phyloP scores from a whole-genome alignment of 2,888 invertebrate genomes.

The Mesoligia furuncula region DNA sequence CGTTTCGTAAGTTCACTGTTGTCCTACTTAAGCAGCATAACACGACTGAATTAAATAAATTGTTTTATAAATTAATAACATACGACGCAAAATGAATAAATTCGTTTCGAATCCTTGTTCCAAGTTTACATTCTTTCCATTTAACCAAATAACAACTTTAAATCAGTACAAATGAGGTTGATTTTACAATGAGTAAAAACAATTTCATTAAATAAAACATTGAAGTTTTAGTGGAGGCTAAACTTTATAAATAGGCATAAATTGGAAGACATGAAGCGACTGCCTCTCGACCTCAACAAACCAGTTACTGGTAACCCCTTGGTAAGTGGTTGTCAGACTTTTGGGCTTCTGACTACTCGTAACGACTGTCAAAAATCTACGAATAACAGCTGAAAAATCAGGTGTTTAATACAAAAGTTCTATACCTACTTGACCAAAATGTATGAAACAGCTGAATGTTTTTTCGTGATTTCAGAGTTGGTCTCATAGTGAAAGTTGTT shows the following conservation, averaged over 20 bases:
- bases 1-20: background rate
- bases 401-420: no score
- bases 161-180: background rate
- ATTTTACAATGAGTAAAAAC: background rate
- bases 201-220: background rate
- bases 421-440: no score
- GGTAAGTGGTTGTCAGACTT: background rate
- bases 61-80: background rate
- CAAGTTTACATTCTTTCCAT: background rate
- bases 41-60: background rate
- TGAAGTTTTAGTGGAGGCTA: background rate
- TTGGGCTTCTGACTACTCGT: background rate
- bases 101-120: background rate
- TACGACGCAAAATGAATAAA: background rate
- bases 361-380: background rate
- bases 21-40: conserved; percentile 2
- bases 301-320: background rate
- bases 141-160: background rate
- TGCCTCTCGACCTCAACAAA: background rate
- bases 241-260: background rate
- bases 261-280: background rate
- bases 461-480: no score
- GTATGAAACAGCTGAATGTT: no score
- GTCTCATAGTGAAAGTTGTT: no score
- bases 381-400: background rate